Base-by-base conservation (phyloP, 1,140 invertebrate species). In the Drosophila kohkoa region DNA sequence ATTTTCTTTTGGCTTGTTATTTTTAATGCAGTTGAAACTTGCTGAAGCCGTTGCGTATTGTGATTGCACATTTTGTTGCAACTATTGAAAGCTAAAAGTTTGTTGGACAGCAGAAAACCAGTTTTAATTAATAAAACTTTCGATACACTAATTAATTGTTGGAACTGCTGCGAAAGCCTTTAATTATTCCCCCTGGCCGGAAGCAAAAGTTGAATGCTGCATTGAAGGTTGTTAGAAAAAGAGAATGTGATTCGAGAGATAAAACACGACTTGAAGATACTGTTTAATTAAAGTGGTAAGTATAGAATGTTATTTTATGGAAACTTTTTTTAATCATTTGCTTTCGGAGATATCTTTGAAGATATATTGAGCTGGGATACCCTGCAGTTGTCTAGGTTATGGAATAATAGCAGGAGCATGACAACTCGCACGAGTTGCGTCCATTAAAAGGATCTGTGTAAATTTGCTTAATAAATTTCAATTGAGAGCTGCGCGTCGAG, bases 51-150 rank as follows among this genome's bases (percentile, higher is more conserved):
- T 25, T 58, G 20, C 46, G 10, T 3, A 49, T 8, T 49, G 45
- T 5, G 11, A 30, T 30, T 57, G 5, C 2, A 72, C 69, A 63
- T 8, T 51, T 64, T 51, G 49, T 38, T n/a, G 15, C 48, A 67
- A 46, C 15, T 52, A 54, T 38, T 38, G 48, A 51, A 11, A 8
- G 32, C 5, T 15, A 0, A 60, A 74, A 74, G 55, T 74, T 60
- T 28, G n/a, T 60, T 28, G n/a, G 54, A 0, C n/a, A 30, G 13
- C 28, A n/a, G 11, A 64, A 43, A 66, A 76, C 20, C 16, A 54
- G 32, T 68, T 73, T 67, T 86, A 86, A 87, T 86, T 86, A 86
- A 88, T 82, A 82, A 86, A 86, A 64, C 65, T 82, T 85, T 76
- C 54, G 52, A 55, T 57, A 15, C 32, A 46, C 28, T 60, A 8